Base-by-base conservation (phyloP, 2,888 invertebrate species). In the Sesia apiformis region DNA sequence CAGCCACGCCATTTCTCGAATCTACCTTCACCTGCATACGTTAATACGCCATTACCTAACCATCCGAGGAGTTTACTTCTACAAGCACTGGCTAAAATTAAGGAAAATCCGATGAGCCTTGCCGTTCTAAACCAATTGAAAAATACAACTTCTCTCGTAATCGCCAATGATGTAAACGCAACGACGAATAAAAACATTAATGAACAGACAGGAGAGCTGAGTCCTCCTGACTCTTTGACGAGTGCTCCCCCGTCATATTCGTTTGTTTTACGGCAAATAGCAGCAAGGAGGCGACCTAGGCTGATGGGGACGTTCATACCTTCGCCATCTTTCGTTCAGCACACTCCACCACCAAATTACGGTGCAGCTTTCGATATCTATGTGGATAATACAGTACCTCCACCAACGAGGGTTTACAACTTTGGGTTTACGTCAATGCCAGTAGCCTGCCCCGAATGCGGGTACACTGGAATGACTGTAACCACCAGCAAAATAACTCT, bases 181-280 rank as follows among this genome's bases (percentile, higher is more conserved):
- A 3, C 6, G 4, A 4, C n/a, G 4, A 46, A 7, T 5, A 56
- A 40, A 38, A 59, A 56, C 42, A 55, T 53, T 40, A 23, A 23
- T 23, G 54, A 53, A 40, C 55, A 59, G 5, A 64, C 69, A 23
- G 65, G 69, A 7, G 81, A 83, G 49, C 53, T 80, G 40, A 70
- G 78, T 1, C 75, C 88, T 4, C 88, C 88, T 3, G 75, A 79
- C 59, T 88, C 88, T 0, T 65, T 87, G n/a, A 63, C 71, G 0
- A 85, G 76, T 57, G 88, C 88, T 4, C 88, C 88, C 3, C 88
- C 88, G 0, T 85, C 87, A 0, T 89, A 88, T 64, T 84, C 88
- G 0, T 89, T 84, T 59, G 88, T 89, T 4, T 69, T 87, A 53
- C 67, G 85, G 38, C 87, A 88, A 72, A 81, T 82, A 65, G 74